Base-by-base conservation (phyloP, 2,113 vertebrate species). In the Pedetes capensis region DNA sequence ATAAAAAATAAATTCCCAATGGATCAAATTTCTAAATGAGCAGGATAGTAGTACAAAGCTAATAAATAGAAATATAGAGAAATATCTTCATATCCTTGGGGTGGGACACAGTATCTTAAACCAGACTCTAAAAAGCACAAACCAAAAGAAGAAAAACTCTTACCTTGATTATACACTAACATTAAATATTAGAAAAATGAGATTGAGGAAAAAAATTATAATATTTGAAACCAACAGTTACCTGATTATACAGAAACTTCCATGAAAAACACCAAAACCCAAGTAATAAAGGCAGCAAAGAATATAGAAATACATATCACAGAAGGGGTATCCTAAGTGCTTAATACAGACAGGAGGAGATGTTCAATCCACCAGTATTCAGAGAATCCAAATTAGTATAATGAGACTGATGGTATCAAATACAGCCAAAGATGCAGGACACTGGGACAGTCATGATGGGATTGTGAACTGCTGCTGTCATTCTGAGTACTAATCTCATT, bases 1-100 rank as follows among this genome's bases (percentile, higher is more conserved):
- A 49, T 80, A 37, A 74, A 63, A 44, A 81, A 51, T 59, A 79
- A 79, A 87, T 72, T 71, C 93, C 44, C 83, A 42, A 69, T 78
- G 72, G 17, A 17, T 51, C 37, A 64, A 49, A 55, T 12, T 51
- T 81, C 61, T 81, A 32, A 20, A 44, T 57, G 63, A 32, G 74
- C 49, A 75, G 55, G 49, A 61, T 6, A 61, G 2, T 20, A 34
- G 44, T 37, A 47, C 64, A 32, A 34, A 22, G 23, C 12, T 79
- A 55, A 23, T 90, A 72, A 83, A 49, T 49, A 49, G 63, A 76
- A 34, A 12, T 55, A 10, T 22, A 49, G 34, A 20, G 27, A 63
- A 39, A 81, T 72, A 57, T 27, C 25, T 72, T 47, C 18, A 8
- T 4, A 5, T 69, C 51, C 29, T 88, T 37, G 18, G 14, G 39